These are phyloP conservation scores for Coreoperca whiteheadi DNA, from an alignment of 2,113 vertebrate genomes.

Conservation along the genomic window DNA sequence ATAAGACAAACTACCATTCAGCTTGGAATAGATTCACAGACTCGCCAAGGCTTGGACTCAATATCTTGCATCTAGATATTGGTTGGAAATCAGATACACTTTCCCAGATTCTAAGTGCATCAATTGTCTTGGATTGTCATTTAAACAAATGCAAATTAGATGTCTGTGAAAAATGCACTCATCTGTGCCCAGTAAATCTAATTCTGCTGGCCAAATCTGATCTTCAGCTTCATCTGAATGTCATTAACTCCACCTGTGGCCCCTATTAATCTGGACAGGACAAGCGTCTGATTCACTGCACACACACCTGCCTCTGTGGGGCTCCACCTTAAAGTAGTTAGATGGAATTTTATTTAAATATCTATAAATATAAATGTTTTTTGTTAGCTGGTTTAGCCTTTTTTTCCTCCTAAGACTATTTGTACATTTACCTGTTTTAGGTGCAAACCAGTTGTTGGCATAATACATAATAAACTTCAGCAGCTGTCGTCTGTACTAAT, in stretches of 20 bases:
- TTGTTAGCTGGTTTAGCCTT: not conserved
- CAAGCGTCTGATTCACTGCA: conserved; percentile 11
- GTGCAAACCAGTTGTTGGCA: not conserved
- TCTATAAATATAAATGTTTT: not conserved
- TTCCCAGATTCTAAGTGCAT: not conserved
- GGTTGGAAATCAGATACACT: conserved; percentile 2
- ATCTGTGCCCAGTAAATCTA: conserved; percentile 29
- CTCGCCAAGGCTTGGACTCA: not conserved
- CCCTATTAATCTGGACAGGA: not conserved
- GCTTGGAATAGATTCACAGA: not conserved
- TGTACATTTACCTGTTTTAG: not conserved
- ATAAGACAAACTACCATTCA: not conserved
- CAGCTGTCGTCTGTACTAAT: not conserved
- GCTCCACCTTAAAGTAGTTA: not conserved
- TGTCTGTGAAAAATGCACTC: conserved; percentile 20
- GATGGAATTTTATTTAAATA: conserved; percentile 9
- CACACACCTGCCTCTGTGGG: not conserved
- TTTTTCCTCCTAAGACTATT: not conserved
- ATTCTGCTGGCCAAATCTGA: conserved; percentile 30
- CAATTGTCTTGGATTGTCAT: not conserved
- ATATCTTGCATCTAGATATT: not conserved
- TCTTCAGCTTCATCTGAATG: conserved; percentile 27
- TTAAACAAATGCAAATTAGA: conserved; percentile 38
- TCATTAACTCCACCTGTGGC: not conserved
- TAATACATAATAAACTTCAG: not conserved